A percentile compares a stretch with the other conserved stretches of the same genome.
These are phyloP conservation scores for Yponomeuta plumbellus DNA, from an alignment of 2,888 invertebrate genomes.

Conservation along the genomic window DNA sequence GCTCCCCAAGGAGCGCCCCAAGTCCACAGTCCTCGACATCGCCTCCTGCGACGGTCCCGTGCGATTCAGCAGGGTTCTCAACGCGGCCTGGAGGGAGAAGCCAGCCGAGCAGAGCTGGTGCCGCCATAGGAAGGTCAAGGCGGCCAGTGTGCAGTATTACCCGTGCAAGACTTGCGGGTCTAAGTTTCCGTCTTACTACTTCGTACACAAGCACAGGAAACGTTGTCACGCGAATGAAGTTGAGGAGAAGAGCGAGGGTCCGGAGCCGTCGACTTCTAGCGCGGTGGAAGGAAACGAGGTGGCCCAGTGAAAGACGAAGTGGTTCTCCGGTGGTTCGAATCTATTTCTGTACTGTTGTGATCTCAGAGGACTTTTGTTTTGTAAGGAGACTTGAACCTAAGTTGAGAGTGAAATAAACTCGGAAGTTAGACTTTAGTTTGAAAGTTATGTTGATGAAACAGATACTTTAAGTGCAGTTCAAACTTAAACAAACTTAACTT, in stretches of 20 bases:
- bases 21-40: slow-evolving; percentile 84
- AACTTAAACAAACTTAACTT: background rate
- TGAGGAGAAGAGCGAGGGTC: slow-evolving; percentile 30
- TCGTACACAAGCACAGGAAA: slow-evolving; percentile 94
- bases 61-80: slow-evolving; percentile 87
- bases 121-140: slow-evolving; percentile 87
- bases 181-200: slow-evolving; percentile 95
- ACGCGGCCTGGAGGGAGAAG: slow-evolving; percentile 82
- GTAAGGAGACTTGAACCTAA: background rate
- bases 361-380: background rate
- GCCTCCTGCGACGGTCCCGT: slow-evolving; percentile 95
- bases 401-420: background rate
- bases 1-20: slow-evolving; percentile 33
- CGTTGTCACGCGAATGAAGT: slow-evolving; percentile 85
- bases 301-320: slow-evolving; percentile 31
- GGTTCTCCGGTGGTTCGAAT: slow-evolving; percentile 15
- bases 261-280: slow-evolving; percentile 49
- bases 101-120: slow-evolving; percentile 84
- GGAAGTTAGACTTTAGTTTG: background rate
- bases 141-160: slow-evolving; percentile 90
- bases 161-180: slow-evolving; percentile 95
- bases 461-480: background rate
- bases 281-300: slow-evolving; percentile 35
- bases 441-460: slow-evolving; percentile 11
- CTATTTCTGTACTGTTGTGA: too few relatives aligned